Percentiles rank a stretch among this genome's conserved stretches.
Conservation (phyloP, 2,888 invertebrate species). For the Latrodectus elegans region DNA sequence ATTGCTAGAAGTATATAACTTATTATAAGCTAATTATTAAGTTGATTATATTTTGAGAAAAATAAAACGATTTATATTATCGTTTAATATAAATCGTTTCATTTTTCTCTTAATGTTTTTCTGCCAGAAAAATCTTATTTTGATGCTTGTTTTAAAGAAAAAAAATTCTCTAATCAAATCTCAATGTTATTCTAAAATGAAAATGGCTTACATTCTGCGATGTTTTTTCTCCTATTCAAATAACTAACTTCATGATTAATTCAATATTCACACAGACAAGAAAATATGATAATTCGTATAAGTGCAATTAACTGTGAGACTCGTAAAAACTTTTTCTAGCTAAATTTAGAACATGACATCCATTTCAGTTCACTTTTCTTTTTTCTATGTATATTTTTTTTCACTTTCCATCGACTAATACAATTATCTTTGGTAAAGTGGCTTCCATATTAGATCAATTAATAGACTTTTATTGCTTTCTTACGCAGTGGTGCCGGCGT, state of each 20-base stretch:
- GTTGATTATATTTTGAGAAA: too few species aligned
- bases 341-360: not conserved
- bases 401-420: slow-evolving; percentile 7
- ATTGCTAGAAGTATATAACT: too few species aligned
- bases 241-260: slow-evolving; percentile 33
- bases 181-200: slow-evolving; percentile 21
- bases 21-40: too few species aligned
- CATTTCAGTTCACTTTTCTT: slow-evolving; percentile 1
- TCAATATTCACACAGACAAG: slow-evolving; percentile 31
- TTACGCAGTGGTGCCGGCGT: slow-evolving; percentile 8
- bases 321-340: slow-evolving; percentile 5
- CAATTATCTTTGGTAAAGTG: slow-evolving; percentile 24
- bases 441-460: slow-evolving; percentile 33
- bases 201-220: not conserved
- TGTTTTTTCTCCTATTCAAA: not conserved
- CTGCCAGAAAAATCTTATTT: too few species aligned
- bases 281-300: slow-evolving; percentile 36
- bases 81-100: too few species aligned
- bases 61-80: too few species aligned
- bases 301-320: slow-evolving; percentile 37
- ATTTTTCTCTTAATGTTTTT: too few species aligned
- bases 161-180: slow-evolving; percentile 29
- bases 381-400: slow-evolving; percentile 1
- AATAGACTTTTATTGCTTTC: slow-evolving; percentile 27
- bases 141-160: not conserved